Conservation (phyloP, 2,113 vertebrate genomes). For the Gambusia affinis region DNA sequence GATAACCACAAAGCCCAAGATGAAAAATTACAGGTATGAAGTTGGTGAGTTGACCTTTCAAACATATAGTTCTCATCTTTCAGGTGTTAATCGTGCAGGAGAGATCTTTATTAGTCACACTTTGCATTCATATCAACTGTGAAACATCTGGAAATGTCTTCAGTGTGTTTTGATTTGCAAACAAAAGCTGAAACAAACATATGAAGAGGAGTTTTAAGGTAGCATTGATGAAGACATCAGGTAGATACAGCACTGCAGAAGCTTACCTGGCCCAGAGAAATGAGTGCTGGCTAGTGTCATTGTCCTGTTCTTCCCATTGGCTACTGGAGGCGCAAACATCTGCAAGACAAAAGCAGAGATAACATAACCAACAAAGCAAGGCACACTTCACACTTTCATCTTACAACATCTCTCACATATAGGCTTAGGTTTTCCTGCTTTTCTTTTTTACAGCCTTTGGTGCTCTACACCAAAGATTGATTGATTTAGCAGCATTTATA, state of each 20-base stretch:
- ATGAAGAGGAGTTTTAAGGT: background rate
- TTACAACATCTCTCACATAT: slow-evolving; percentile 36
- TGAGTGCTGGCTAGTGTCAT: slow-evolving; percentile 91
- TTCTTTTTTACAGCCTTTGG: slow-evolving; percentile 4
- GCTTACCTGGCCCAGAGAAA: slow-evolving; percentile 92
- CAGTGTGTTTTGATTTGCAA: background rate
- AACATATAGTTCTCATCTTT: background rate
- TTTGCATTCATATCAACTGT: background rate
- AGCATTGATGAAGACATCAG: background rate
- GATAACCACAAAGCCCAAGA: slow-evolving; percentile 1
- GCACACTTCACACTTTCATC: slow-evolving; percentile 66
- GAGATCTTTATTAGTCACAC: background rate
- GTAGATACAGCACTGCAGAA: slow-evolving; percentile 1
- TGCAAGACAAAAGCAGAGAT: slow-evolving; percentile 76
- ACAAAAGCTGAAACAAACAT: background rate
- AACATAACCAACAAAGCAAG: slow-evolving; percentile 51
- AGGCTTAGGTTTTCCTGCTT: background rate
- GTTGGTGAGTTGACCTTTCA: slow-evolving; percentile 2
- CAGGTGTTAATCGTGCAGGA: background rate
- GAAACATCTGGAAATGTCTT: background rate
- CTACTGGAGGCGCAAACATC: slow-evolving; percentile 97
- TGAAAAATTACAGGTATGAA: background rate
- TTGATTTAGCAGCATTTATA: background rate
- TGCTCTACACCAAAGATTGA: background rate
- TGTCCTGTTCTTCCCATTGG: slow-evolving; percentile 96